These are phyloP conservation scores for Rhogogaster chlorosoma DNA, from an alignment of 2,888 invertebrate species.

Conservation along the genomic window DNA sequence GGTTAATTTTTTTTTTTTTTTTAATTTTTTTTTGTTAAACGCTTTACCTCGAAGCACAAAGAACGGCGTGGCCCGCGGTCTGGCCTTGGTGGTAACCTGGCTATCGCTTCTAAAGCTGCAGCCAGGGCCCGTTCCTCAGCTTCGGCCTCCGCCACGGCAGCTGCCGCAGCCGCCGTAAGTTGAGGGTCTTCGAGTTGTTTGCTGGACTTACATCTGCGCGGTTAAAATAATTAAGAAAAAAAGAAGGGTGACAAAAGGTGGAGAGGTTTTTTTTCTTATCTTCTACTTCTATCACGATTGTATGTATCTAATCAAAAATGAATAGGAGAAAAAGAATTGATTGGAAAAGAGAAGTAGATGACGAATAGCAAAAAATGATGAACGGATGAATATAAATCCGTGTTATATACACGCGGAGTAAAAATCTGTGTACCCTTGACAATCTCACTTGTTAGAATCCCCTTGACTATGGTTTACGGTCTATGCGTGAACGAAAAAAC, in stretches of 20 bases:
- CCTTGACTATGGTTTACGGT: not conserved
- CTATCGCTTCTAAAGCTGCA: constrained; percentile 86
- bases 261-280: no score
- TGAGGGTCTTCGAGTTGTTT: constrained; percentile 84
- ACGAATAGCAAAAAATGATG: not conserved
- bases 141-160: constrained; percentile 87
- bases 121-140: constrained; percentile 87
- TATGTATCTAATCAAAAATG: not conserved
- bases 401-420: not conserved
- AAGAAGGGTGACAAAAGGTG: no score
- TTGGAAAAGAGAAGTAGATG: not conserved
- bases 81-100: constrained; percentile 76
- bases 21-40: not conserved
- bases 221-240: not conserved
- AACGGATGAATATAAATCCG: not conserved
- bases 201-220: constrained; percentile 77
- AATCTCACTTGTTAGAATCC: not conserved
- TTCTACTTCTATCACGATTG: no score
- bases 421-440: not conserved
- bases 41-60: constrained; percentile 82
- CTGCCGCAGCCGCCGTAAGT: constrained; percentile 84
- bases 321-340: not conserved
- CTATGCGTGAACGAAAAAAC: not conserved
- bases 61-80: constrained; percentile 82
- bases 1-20: not conserved